Base-by-base conservation (phyloP, 2,113 vertebrate genomes). In the Callipepla squamata region DNA sequence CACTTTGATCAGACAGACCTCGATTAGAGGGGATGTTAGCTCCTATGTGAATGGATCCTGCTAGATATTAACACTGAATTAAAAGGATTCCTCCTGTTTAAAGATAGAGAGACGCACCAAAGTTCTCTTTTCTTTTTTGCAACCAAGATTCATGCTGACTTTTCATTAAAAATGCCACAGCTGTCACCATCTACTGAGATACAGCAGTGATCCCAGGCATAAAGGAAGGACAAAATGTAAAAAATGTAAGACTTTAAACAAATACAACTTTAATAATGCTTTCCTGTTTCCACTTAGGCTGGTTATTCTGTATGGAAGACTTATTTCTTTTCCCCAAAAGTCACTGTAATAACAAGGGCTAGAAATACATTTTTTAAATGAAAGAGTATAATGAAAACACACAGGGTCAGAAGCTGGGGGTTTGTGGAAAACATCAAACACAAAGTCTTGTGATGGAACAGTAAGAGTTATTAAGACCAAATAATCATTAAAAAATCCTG, bases 121-220 rank as follows among this genome's bases (percentile, higher is more conserved):
- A 20, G 34, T 80, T 88, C 51, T 88, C 13, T 11, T 9, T 77
- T 85, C 92, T 61, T 55, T 80, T 32, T 20, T 84, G 47, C 72
- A 75, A 65, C 68, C 3, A 5, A 90, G 74, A 84, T 66, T 81
- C 70, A 68, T 18, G 75, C 81, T 92, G 85, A 72, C 47, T 91
- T 94, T 87, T 91, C 85, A 92, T 95, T 82, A 91, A 83, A 92
- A 96, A 85, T 85, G 63, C 72, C 79, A 83, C 34, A 85, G 85
- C 68, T 93, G 72, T 79, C 87, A 89, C 76, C 32, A 25, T 85
- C 51, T 72, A 28, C 57, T 45, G 51, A 91, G 53, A 69, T 30
- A 91, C 55, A 80, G n/a, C 72, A 80, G 89, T 1, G 3, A 91
- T 65, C 14, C 22, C 36, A 32, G 23, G 17, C 76, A 80, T 47